Evolutionary conservation across 2,888 invertebrate species (phyloP).

Genomic region (Opisthograptis luteolata): DNA sequence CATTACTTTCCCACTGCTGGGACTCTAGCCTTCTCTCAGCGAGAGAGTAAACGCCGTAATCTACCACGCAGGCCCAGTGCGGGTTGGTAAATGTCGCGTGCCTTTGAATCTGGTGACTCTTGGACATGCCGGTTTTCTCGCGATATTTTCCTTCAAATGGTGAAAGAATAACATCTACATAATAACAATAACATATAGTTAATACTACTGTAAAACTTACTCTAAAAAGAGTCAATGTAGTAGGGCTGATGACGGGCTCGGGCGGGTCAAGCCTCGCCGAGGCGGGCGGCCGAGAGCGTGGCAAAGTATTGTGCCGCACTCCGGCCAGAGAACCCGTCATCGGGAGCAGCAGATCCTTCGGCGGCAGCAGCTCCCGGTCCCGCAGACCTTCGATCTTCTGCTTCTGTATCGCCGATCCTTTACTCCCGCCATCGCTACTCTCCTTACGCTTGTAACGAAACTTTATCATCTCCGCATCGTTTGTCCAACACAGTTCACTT

Average conservation of each 20-base stretch:
- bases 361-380: slow-evolving; percentile 74
- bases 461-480: slow-evolving; percentile 85
- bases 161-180: too few species aligned
- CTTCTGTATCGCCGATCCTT: slow-evolving; percentile 71
- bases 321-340: slow-evolving; percentile 63
- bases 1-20: too few species aligned
- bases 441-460: slow-evolving; percentile 88
- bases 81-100: too few species aligned
- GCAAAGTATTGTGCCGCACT: slow-evolving; percentile 75
- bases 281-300: slow-evolving; percentile 67
- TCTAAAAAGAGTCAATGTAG: slow-evolving; percentile 72
- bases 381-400: slow-evolving; percentile 76
- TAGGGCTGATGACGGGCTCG: slow-evolving; percentile 61
- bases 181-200: not conserved
- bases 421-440: slow-evolving; percentile 62
- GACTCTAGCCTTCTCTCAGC: too few species aligned
- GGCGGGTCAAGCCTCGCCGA: slow-evolving; percentile 56
- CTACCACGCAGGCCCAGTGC: too few species aligned
- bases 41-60: too few species aligned
- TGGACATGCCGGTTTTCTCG: too few species aligned
- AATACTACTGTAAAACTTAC: slow-evolving; percentile 61
- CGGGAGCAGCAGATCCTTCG: slow-evolving; percentile 72
- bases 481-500: slow-evolving; percentile 44
- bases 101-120: too few species aligned
- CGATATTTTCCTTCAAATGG: too few species aligned